Base-by-base conservation (phyloP, 2,888 invertebrate species). In the Pristionchus entomophagus region DNA sequence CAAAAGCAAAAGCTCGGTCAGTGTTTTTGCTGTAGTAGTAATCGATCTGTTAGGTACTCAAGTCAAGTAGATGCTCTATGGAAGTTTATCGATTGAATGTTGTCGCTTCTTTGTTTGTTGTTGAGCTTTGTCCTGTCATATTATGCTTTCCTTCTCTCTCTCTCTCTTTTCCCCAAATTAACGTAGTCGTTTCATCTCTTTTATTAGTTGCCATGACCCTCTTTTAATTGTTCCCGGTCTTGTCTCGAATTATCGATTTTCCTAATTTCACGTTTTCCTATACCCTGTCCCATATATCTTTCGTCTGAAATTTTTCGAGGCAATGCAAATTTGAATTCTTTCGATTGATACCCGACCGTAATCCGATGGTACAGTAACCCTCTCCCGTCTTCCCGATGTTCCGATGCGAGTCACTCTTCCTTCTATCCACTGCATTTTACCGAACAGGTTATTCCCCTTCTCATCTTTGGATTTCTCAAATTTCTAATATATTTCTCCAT, bases 341-440 rank as follows among this genome's bases (percentile, higher is more conserved):
- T 65, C 35, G 22, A 35, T 35, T 5, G 32, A 65, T 65, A 22
- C 65, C 56, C 56, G 8, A 59, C 26, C n/a, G 26, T 59, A 53
- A 53, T 22, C 17, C 22, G n/a, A n/a, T n/a, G n/a, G n/a, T 73
- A 73, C 41, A 38, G 73, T 73, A 78, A 12, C 49, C 78, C 78
- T 45, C 29, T 53, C 29, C 32, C 51, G 45, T 73, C 73, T 73
- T 73, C 73, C 73, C 73, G 73, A 73, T 73, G 73, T 73, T 45
- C 41, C 41, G 26, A 73, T 73, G 73, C 73, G 73, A 38, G 73
- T 73, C n/a, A 73, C 8, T 41, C 73, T 41, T 38, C 45, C 73
- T 38, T 73, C 73, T 73, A 73, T 73, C 73, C 73, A 73, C 73
- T 73, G 73, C 73, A 73, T 73, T 73, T 73, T 19, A 14, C 65